Percentiles rank a stretch among this genome's conserved stretches.
These are phyloP conservation scores for Augochlorella aurata DNA, from an alignment of 2,888 invertebrate genomes.

Conservation along the genomic window DNA sequence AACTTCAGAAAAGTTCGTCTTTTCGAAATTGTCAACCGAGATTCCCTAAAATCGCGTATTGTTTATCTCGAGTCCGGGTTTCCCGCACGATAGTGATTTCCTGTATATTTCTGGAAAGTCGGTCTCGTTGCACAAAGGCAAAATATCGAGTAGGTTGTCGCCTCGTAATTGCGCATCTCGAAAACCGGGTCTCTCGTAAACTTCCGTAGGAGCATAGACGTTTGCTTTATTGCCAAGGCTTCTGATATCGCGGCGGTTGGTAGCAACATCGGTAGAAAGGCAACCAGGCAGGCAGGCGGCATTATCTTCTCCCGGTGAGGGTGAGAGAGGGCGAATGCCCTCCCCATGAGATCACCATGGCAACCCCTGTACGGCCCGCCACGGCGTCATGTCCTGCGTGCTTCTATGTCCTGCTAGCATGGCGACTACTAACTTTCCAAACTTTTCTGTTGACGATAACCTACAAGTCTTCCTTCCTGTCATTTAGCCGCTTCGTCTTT, in stretches of 20 bases:
- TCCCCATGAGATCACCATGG: conserved; percentile 80
- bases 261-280: conserved; percentile 72
- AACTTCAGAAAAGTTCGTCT: not conserved
- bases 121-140: conserved; percentile 37
- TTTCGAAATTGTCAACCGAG: no score
- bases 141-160: conserved; percentile 68
- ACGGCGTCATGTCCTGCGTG: conserved; percentile 78
- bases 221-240: conserved; percentile 78
- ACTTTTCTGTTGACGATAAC: conserved; percentile 71
- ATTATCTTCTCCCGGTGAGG: conserved; percentile 79
- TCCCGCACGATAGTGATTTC: not conserved
- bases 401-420: conserved; percentile 78
- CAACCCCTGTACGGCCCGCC: conserved; percentile 79
- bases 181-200: conserved; percentile 69
- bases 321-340: conserved; percentile 79
- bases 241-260: conserved; percentile 78
- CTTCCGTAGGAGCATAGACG: conserved; percentile 65
- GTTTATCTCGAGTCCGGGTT: not conserved
- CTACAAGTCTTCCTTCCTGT: conserved; percentile 57
- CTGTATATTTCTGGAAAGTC: conserved; percentile 9
- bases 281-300: conserved; percentile 74
- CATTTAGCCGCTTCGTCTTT: conserved; percentile 44
- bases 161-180: conserved; percentile 68
- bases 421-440: conserved; percentile 78
- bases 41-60: not conserved